Conservation (phyloP, 2,113 vertebrate species). For the Aptenodytes patagonicus region DNA sequence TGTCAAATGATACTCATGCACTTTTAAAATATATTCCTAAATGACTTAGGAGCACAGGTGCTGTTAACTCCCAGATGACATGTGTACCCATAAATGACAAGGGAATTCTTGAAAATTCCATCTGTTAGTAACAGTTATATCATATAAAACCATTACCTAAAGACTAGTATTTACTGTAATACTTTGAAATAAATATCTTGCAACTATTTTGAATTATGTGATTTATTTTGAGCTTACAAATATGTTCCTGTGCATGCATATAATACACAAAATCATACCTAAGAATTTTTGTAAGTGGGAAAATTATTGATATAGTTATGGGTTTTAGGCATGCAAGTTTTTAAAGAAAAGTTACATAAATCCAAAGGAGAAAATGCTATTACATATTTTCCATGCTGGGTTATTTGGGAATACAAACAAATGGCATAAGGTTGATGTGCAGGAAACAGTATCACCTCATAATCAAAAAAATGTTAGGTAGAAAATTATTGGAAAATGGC, state of each 20-base stretch:
- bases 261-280: not conserved
- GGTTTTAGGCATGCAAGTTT: not conserved
- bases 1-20: not conserved
- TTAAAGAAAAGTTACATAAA: not conserved
- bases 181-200: not conserved
- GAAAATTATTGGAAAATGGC: not conserved
- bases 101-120: not conserved
- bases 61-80: not conserved
- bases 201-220: not conserved
- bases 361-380: not conserved
- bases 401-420: not conserved
- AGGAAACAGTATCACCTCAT: not conserved
- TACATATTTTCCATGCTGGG: not conserved
- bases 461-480: not conserved
- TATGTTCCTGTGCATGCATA: not conserved
- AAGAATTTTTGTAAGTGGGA: not conserved
- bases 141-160: not conserved
- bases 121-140: not conserved
- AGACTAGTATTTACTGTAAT: not conserved
- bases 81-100: not conserved
- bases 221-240: not conserved
- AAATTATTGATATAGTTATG: not conserved
- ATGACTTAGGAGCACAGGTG: not conserved
- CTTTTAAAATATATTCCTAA: not conserved
- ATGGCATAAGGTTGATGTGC: not conserved